phyloP scores from a whole-genome alignment of 2,113 vertebrate genomes.

The Hiodon tergisus region DNA sequence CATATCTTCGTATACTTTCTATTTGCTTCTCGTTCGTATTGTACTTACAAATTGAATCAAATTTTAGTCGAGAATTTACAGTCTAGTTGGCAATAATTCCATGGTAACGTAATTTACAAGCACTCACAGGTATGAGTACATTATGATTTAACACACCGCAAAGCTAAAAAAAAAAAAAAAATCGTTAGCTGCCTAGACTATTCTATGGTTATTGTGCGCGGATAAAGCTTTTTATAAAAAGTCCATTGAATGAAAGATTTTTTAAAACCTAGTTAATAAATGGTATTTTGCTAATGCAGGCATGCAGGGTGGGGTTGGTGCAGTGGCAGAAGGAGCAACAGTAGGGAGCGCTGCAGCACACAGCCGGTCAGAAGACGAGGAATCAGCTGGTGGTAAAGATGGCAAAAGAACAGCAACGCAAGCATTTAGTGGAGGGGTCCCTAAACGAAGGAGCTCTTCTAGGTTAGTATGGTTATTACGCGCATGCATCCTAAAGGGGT shows the following conservation, averaged over 20 bases:
- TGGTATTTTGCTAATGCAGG: slow-evolving; percentile 42
- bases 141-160: too few relatives aligned
- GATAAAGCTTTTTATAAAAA: too few relatives aligned
- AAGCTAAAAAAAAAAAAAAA: too few relatives aligned
- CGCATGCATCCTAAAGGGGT: not conserved
- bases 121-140: too few relatives aligned
- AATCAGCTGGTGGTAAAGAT: slow-evolving; percentile 73
- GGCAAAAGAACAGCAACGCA: slow-evolving; percentile 73
- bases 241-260: not conserved
- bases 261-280: not conserved
- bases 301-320: slow-evolving; percentile 57
- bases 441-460: slow-evolving; percentile 90
- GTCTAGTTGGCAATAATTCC: too few relatives aligned
- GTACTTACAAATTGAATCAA: too few relatives aligned
- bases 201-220: too few relatives aligned
- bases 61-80: too few relatives aligned
- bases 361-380: slow-evolving; percentile 87
- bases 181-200: too few relatives aligned
- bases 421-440: slow-evolving; percentile 74
- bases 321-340: slow-evolving; percentile 61
- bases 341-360: slow-evolving; percentile 68
- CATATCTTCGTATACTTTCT: too few relatives aligned
- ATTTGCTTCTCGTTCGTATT: too few relatives aligned
- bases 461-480: slow-evolving; percentile 61
- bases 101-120: too few relatives aligned